Evolutionary conservation across 2,888 invertebrate species (phyloP).

Genomic region (Ormyrus rosae): DNA sequence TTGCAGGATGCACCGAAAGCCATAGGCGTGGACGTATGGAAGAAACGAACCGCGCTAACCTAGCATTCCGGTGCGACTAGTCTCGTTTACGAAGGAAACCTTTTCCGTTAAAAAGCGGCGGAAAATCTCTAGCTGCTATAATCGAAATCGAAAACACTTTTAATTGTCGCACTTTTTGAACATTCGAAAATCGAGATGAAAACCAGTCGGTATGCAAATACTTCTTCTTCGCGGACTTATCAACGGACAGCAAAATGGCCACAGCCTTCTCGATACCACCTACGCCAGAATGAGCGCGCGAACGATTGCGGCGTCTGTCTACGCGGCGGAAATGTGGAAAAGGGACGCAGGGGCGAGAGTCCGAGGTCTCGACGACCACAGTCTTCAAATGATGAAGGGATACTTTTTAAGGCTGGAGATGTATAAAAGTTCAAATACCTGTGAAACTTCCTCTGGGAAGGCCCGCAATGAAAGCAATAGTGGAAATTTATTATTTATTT

Average conservation of each 20-base stretch:
- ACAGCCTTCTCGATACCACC: conserved; percentile 57
- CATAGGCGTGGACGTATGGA: conserved; percentile 25
- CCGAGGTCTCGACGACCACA: too few species aligned
- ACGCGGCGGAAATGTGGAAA: neutral
- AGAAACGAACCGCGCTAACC: conserved; percentile 32
- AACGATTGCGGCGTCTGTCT: too few species aligned
- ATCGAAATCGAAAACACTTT: conserved; percentile 3
- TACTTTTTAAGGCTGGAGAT: too few species aligned
- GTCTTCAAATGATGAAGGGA: too few species aligned
- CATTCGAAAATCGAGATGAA: conserved; percentile 37
- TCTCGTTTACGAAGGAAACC: neutral
- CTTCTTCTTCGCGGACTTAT: conserved; percentile 69
- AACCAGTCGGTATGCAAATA: conserved; percentile 75
- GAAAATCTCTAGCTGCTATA: neutral
- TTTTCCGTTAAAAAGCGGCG: neutral
- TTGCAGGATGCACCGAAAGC: neutral
- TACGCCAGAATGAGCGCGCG: too few species aligned
- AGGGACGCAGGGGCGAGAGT: conserved; percentile 23
- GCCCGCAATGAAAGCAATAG: too few species aligned
- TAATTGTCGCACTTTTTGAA: conserved; percentile 44
- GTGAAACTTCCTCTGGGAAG: too few species aligned
- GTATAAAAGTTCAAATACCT: too few species aligned
- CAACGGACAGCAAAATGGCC: conserved; percentile 76
- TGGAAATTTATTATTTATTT: conserved; percentile 13
- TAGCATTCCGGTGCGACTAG: neutral